phyloP scores from a whole-genome alignment of 2,113 vertebrate genomes.

The Albula glossodonta region DNA sequence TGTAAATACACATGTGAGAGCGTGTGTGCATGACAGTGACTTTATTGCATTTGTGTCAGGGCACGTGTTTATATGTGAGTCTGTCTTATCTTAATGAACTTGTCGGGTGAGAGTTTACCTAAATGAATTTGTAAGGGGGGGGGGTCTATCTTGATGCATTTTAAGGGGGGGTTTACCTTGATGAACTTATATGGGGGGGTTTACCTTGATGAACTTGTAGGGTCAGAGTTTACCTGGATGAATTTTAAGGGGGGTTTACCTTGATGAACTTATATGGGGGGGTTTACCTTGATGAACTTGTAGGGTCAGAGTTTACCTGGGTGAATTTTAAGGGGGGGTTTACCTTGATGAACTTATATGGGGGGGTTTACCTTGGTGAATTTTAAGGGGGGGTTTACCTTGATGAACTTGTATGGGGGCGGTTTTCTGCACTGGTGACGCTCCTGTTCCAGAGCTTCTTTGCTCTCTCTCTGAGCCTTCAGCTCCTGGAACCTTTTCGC shows the following conservation, averaged over 20 bases:
- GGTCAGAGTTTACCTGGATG: too few species aligned
- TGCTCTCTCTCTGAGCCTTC: constrained; percentile 95
- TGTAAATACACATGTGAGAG: too few species aligned
- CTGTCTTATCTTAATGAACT: not conserved
- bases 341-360: constrained; percentile 69
- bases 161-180: too few species aligned
- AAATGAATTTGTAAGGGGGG: too few species aligned
- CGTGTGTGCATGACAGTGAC: not conserved
- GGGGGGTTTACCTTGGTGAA: too few species aligned
- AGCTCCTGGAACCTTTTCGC: constrained; percentile 95
- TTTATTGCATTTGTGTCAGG: not conserved
- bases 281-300: constrained; percentile 84
- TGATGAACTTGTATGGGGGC: constrained; percentile 87
- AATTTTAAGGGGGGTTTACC: too few species aligned
- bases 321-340: too few species aligned
- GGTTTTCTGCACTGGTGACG: constrained; percentile 88
- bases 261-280: too few species aligned
- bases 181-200: too few species aligned
- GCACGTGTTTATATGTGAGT: not conserved
- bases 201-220: constrained; percentile 76
- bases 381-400: constrained; percentile 63
- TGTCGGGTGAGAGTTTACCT: too few species aligned
- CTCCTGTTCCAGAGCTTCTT: constrained; percentile 92
- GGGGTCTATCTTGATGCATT: too few species aligned
- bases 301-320: too few species aligned